phyloP scores from a whole-genome alignment of 2,888 invertebrate species.

The Orthosia gothica region DNA sequence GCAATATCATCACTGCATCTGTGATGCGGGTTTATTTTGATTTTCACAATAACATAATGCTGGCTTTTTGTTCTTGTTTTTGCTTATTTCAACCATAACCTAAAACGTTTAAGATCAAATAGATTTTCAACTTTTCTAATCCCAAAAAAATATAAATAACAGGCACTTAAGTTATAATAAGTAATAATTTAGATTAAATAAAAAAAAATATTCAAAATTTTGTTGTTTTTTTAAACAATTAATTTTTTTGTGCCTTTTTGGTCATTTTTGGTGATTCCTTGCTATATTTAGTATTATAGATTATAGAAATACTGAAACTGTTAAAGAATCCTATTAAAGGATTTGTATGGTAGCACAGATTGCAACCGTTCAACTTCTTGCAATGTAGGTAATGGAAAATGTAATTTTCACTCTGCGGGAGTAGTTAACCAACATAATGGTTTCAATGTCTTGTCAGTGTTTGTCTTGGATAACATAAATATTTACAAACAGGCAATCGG shows the following conservation, averaged over 20 bases:
- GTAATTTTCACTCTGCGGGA: slow-evolving; percentile 16
- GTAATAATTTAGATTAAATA: no score
- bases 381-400: slow-evolving; percentile 14
- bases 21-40: background rate
- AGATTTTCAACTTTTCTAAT: no score
- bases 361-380: background rate
- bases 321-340: background rate
- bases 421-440: background rate
- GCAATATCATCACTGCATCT: slow-evolving; percentile 25
- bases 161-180: no score
- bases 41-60: background rate
- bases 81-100: background rate
- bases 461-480: no score
- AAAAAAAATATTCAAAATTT: no score
- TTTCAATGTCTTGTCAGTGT: background rate
- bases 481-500: no score
- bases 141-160: no score
- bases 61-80: background rate
- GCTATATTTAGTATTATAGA: background rate
- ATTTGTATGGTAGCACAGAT: background rate
- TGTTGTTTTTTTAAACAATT: no score
- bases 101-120: no score
- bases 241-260: no score
- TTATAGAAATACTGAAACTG: no score
- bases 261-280: background rate